phyloP scores from a whole-genome alignment of 1,140 invertebrate genomes.

The Musca vetustissima region DNA sequence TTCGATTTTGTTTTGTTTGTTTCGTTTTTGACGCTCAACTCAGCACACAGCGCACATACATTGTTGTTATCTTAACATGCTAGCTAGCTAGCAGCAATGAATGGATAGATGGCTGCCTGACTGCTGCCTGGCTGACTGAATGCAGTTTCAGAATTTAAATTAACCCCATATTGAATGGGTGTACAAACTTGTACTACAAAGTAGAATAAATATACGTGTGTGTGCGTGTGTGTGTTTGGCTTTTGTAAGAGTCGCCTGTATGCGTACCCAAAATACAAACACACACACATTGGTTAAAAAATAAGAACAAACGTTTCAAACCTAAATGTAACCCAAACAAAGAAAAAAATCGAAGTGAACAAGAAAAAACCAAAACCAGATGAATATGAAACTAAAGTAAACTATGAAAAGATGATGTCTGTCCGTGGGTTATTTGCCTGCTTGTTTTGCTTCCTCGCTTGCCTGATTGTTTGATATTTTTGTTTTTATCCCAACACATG shows the following conservation, averaged over 20 bases:
- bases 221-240: too few species aligned
- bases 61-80: slow-evolving; percentile 21
- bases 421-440: neutral
- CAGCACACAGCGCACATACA: slow-evolving; percentile 2
- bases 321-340: neutral
- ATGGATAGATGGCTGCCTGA: too few species aligned
- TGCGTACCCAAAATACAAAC: neutral
- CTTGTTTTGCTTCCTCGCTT: too few species aligned
- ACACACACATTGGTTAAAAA: neutral
- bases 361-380: neutral
- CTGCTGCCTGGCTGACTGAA: neutral
- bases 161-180: slow-evolving; percentile 16
- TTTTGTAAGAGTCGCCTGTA: too few species aligned
- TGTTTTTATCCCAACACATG: slow-evolving; percentile 11
- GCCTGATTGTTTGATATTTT: neutral
- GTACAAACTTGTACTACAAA: neutral
- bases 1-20: neutral
- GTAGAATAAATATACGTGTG: neutral
- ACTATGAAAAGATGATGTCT: neutral
- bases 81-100: too few species aligned
- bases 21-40: neutral
- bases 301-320: neutral
- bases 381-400: too few species aligned
- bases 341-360: neutral
- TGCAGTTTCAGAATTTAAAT: slow-evolving; percentile 23